These are phyloP conservation scores for Anser brachyrhynchus DNA, from an alignment of 2,113 vertebrate species.

Conservation along the genomic window DNA sequence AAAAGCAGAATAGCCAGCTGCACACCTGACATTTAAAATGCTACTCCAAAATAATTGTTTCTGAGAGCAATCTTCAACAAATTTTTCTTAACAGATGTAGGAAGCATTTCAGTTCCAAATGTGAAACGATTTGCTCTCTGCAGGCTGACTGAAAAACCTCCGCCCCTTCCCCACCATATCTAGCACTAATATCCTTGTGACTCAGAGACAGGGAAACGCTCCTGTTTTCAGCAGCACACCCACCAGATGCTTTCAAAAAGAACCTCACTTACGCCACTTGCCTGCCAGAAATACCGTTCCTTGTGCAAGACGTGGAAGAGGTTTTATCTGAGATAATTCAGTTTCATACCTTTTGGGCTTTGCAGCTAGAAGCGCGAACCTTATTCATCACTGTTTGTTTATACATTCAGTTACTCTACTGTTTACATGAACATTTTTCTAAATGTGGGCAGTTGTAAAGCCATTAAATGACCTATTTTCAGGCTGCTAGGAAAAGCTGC, in stretches of 20 bases:
- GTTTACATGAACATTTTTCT: conserved; percentile 17
- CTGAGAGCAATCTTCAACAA: neutral
- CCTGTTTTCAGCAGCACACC: neutral
- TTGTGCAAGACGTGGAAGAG: neutral
- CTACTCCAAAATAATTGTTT: neutral
- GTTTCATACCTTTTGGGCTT: neutral
- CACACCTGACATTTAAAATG: neutral
- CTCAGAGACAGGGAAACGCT: neutral
- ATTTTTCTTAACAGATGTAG: neutral
- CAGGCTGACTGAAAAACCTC: neutral
- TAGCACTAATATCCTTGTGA: neutral
- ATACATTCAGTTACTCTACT: neutral
- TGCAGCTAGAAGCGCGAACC: neutral
- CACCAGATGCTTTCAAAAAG: conserved; percentile 9
- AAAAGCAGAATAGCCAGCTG: neutral
- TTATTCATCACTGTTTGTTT: neutral
- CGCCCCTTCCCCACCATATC: neutral
- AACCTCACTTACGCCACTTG: neutral
- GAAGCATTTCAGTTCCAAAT: neutral
- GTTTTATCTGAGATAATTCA: neutral
- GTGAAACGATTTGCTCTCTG: neutral
- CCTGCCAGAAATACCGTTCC: conserved; percentile 34
- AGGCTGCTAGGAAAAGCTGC: neutral
- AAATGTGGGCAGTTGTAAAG: conserved; percentile 1
- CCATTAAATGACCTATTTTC: neutral